Conservation (phyloP, 2,888 invertebrate genomes). For the Nomada ruficornis region DNA sequence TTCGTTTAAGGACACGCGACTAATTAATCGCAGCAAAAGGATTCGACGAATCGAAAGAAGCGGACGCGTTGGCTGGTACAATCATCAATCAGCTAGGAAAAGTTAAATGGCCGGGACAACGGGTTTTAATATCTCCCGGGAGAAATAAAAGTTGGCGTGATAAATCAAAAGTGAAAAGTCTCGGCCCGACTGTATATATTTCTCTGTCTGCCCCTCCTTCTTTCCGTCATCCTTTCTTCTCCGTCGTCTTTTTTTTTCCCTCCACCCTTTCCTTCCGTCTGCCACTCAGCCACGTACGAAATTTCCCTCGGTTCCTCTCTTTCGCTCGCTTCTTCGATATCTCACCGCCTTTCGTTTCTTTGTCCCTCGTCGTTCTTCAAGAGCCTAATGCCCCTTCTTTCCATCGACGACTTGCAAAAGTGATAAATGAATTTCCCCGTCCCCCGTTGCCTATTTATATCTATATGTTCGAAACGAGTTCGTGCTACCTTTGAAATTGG, state of each 20-base stretch:
- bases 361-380: slow-evolving; percentile 45
- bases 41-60: slow-evolving; percentile 60
- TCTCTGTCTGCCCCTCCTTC: slow-evolving; percentile 55
- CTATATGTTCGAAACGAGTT: slow-evolving; percentile 37
- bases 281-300: slow-evolving; percentile 77
- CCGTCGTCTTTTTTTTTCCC: slow-evolving; percentile 44
- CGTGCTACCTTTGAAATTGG: slow-evolving; percentile 60
- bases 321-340: slow-evolving; percentile 49
- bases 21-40: slow-evolving; percentile 64
- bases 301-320: slow-evolving; percentile 46
- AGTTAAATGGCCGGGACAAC: slow-evolving; percentile 83
- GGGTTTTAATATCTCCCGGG: slow-evolving; percentile 83
- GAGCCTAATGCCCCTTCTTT: slow-evolving; percentile 66
- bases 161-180: slow-evolving; percentile 85
- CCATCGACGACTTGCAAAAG: slow-evolving; percentile 75
- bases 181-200: slow-evolving; percentile 75
- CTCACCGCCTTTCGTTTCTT: slow-evolving; percentile 42
- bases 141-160: slow-evolving; percentile 83
- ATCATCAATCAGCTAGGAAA: slow-evolving; percentile 82
- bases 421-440: slow-evolving; percentile 81
- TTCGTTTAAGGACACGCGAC: neutral
- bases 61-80: slow-evolving; percentile 72
- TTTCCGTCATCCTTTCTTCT: slow-evolving; percentile 54
- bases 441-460: slow-evolving; percentile 69
- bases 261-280: slow-evolving; percentile 64